Evolutionary conservation across 2,888 invertebrate species (phyloP).

Genomic region (Drosophila mayaguana): DNA sequence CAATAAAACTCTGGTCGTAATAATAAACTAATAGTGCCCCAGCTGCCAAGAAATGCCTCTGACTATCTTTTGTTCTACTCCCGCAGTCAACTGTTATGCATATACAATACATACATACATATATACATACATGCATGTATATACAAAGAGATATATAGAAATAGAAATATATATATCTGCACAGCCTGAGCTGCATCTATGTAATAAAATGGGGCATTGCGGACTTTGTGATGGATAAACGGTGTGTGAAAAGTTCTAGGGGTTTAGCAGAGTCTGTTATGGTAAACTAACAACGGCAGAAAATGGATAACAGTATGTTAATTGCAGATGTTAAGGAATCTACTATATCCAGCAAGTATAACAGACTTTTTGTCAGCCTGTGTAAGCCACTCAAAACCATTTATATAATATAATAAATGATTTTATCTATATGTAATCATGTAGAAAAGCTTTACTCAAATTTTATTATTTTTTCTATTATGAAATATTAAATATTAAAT

Average conservation of each 20-base stretch:
- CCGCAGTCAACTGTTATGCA: conserved; percentile 7
- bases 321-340: neutral
- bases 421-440: too few species aligned
- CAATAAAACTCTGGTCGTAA: conserved; percentile 58
- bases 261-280: neutral
- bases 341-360: neutral
- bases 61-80: conserved; percentile 10
- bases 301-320: neutral
- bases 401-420: too few species aligned
- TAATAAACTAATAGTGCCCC: conserved; percentile 64
- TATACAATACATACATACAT: conserved; percentile 2
- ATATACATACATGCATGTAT: neutral
- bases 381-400: neutral
- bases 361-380: neutral
- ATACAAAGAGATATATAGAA: neutral
- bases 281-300: neutral
- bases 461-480: too few species aligned
- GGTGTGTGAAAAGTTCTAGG: too few species aligned
- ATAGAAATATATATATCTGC: neutral
- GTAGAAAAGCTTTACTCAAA: too few species aligned
- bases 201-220: neutral
- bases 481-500: too few species aligned
- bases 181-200: neutral
- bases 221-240: neutral
- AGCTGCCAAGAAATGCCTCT: conserved; percentile 40